phyloP scores from a whole-genome alignment of 2,888 invertebrate genomes.

The Podabrus alpinus region DNA sequence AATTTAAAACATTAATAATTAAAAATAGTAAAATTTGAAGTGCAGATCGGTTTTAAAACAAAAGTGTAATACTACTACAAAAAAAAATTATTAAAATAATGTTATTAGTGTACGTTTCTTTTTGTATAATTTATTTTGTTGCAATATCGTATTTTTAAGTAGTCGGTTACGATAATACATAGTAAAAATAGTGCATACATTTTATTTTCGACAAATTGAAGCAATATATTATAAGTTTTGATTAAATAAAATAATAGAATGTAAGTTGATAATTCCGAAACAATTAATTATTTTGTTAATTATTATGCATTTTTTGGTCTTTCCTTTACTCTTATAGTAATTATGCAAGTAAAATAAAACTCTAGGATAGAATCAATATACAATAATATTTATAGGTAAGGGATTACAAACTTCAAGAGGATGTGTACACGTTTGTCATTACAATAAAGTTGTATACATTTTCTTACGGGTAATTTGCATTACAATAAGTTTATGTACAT shows the following conservation, averaged over 20 bases:
- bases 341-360: conserved; percentile 20
- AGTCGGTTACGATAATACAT: not conserved
- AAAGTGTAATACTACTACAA: conserved; percentile 23
- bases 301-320: not conserved
- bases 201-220: conserved; percentile 8
- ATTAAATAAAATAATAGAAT: not conserved
- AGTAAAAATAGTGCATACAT: conserved; percentile 11
- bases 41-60: conserved; percentile 26
- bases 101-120: conserved; percentile 26
- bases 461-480: conserved; percentile 24
- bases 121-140: conserved; percentile 18
- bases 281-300: not conserved
- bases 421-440: not conserved
- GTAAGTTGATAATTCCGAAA: not conserved
- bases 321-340: conserved; percentile 12
- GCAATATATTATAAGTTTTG: conserved; percentile 15
- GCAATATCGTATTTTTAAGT: conserved; percentile 22
- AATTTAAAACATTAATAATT: not conserved
- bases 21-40: conserved; percentile 18
- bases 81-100: conserved; percentile 25
- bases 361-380: conserved; percentile 25
- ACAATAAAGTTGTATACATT: conserved; percentile 19
- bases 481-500: conserved; percentile 41
- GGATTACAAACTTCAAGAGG: not conserved
- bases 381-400: conserved; percentile 23